A percentile compares a stretch with the other conserved stretches of the same genome.
phyloP scores from a whole-genome alignment of 2,797 vertebrate genomes.

The Scleropages formosus region DNA sequence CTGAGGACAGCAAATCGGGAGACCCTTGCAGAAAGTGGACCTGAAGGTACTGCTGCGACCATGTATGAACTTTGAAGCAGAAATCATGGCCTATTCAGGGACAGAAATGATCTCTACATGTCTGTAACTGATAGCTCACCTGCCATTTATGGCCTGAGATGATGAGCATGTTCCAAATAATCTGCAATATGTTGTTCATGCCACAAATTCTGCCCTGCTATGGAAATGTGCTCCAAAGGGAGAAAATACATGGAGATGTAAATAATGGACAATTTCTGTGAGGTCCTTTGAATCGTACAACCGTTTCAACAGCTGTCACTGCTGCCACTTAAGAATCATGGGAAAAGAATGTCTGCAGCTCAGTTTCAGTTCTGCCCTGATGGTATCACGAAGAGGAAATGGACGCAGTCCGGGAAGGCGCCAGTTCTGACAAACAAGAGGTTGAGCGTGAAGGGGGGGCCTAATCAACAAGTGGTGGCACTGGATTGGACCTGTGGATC shows the following conservation, averaged over 20 bases:
- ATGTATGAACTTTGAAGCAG: not conserved
- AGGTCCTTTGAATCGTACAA: not conserved
- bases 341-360: conserved; percentile 70
- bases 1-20: not conserved
- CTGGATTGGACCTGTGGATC: not conserved
- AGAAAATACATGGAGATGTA: too few species aligned
- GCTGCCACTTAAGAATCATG: conserved; percentile 70
- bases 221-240: too few species aligned
- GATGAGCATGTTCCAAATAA: not conserved
- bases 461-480: conserved; percentile 23
- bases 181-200: not conserved
- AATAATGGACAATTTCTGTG: not conserved
- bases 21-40: not conserved
- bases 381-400: conserved; percentile 71
- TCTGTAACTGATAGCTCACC: not conserved
- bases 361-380: conserved; percentile 55
- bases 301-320: conserved; percentile 37
- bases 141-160: not conserved
- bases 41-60: not conserved
- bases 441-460: conserved; percentile 35
- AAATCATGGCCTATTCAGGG: not conserved
- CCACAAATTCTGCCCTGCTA: not conserved
- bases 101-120: not conserved
- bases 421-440: conserved; percentile 53
- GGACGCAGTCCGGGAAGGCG: conserved; percentile 62